Percentiles rank a stretch among this genome's conserved stretches.
Evolutionary conservation across 2,113 vertebrate species (phyloP).

Genomic region (Passer domesticus): DNA sequence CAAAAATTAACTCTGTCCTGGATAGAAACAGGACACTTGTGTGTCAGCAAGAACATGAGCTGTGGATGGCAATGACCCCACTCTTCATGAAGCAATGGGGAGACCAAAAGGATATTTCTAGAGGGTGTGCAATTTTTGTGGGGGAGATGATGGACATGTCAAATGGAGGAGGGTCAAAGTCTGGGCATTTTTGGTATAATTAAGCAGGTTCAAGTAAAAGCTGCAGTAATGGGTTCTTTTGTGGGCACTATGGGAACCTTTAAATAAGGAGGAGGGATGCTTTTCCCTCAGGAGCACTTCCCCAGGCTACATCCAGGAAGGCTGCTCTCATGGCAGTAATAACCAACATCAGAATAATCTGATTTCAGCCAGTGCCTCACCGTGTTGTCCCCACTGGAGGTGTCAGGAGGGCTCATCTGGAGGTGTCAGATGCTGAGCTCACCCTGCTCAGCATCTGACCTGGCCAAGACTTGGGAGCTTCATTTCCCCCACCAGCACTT

Average conservation of each 20-base stretch:
- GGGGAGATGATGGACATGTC: background rate
- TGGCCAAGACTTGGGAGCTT: background rate
- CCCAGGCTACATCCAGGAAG: background rate
- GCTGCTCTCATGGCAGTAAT: background rate
- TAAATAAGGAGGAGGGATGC: background rate
- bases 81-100: background rate
- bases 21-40: background rate
- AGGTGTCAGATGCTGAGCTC: no score
- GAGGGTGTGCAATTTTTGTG: background rate
- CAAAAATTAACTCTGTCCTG: background rate
- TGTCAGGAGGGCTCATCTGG: background rate
- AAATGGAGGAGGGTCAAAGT: background rate
- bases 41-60: background rate
- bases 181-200: background rate
- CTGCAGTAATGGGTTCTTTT: background rate
- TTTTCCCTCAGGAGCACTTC: background rate
- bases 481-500: background rate
- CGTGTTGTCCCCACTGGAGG: background rate
- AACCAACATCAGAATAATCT: background rate
- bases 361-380: background rate
- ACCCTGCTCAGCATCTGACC: background rate
- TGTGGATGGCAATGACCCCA: background rate
- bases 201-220: background rate
- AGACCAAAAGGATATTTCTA: background rate
- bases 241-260: background rate